Conservation (phyloP, 1,140 invertebrate species). For the Drosophila takahashii region DNA sequence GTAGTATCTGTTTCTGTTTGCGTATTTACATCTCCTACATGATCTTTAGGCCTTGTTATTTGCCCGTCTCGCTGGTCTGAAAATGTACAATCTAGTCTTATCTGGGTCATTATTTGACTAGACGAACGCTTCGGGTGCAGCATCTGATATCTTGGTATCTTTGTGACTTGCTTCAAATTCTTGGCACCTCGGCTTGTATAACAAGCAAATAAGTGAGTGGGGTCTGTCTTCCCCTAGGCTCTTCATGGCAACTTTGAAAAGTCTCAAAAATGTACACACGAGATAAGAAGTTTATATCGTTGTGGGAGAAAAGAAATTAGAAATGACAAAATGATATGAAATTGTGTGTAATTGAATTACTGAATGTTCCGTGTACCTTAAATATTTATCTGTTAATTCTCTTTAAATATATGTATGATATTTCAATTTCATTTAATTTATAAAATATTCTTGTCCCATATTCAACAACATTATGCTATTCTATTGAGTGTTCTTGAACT, state of each 20-base stretch:
- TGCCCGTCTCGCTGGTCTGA: conserved; percentile 25
- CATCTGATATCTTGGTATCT: conserved; percentile 22
- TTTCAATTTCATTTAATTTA: too few relatives aligned
- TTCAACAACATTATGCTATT: not conserved
- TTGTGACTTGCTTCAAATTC: conserved; percentile 7
- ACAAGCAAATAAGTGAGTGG: conserved; percentile 1
- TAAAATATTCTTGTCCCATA: too few relatives aligned
- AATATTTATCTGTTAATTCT: not conserved
- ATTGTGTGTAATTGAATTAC: not conserved
- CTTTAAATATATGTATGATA: not conserved
- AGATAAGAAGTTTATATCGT: not conserved
- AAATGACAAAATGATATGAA: not conserved
- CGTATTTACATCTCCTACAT: conserved; percentile 6
- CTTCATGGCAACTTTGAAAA: not conserved
- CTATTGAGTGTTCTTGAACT: not conserved
- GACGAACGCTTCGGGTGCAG: conserved; percentile 34
- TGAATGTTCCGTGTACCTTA: too few relatives aligned
- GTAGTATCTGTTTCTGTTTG: conserved; percentile 33
- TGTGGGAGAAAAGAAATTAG: too few relatives aligned
- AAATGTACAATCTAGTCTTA: conserved; percentile 65
- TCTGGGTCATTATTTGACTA: conserved; percentile 65
- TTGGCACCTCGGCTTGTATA: conserved; percentile 28
- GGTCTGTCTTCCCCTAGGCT: not conserved
- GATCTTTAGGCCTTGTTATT: conserved; percentile 10
- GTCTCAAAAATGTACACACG: not conserved